Evolutionary conservation across 2,113 vertebrate genomes (phyloP).

Genomic region (Condylura cristata): DNA sequence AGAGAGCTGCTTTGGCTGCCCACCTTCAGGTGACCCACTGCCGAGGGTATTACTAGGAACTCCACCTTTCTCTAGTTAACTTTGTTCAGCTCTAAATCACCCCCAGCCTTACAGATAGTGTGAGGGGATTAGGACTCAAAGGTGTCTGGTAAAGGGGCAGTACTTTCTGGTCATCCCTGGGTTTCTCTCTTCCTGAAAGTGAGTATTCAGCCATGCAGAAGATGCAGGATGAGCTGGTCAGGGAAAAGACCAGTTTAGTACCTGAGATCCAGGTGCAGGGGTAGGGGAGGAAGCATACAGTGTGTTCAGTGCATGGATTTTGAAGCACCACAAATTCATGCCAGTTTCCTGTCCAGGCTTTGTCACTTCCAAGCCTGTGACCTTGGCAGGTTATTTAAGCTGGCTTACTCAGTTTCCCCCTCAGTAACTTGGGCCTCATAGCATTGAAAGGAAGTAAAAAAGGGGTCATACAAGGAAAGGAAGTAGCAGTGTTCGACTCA

Average conservation of each 20-base stretch:
- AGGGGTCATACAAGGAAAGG: background rate
- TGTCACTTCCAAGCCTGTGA: background rate
- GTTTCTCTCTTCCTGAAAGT: background rate
- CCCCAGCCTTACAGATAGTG: accelerated
- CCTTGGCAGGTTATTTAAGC: background rate
- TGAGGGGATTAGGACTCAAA: background rate
- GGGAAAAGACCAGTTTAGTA: background rate
- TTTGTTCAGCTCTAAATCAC: background rate
- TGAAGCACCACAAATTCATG: background rate
- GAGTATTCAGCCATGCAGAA: background rate
- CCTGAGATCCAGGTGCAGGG: background rate
- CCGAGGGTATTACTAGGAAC: background rate
- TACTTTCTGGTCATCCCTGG: background rate
- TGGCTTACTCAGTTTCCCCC: background rate
- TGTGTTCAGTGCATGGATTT: accelerated
- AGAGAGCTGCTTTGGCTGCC: background rate
- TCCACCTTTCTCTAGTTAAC: background rate
- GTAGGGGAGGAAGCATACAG: background rate
- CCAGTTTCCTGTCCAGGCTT: background rate
- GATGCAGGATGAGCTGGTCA: background rate
- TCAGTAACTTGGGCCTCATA: background rate
- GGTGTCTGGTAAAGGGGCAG: background rate
- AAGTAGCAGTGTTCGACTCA: background rate
- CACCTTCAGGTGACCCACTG: background rate
- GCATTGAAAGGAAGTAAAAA: background rate